Base-by-base conservation (phyloP, 2,113 vertebrate species). In the Labeo rohita region DNA sequence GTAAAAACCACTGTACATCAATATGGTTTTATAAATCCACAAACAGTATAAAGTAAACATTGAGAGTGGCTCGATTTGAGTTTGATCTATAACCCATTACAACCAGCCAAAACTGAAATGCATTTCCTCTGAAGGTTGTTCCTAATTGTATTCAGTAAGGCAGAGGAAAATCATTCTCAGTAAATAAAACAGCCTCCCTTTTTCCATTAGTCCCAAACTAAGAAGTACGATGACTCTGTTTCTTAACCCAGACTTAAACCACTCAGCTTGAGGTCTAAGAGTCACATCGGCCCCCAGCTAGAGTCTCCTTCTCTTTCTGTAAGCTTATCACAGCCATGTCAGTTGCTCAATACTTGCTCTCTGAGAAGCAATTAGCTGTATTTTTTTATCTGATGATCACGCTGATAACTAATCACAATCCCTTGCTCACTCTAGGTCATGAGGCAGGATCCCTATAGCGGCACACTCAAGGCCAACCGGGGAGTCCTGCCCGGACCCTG, bases 301-400 rank as follows among this genome's bases (percentile, higher is more conserved):
- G 70, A 80, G 79, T 9, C 79, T 72, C 59, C 50, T 52, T 80
- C 77, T 76, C 45, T 45, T 52, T 28, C 18, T 54, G 8, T 45
- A 75, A 75, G 68, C 73, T 87, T 80, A 87, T 84, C 73, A 84
- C 85, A 89, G 85, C 86, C 90, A 88, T 88, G 86, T 87, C 91
- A 87, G 82, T 90, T 88, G 66, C 84, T 87, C 89, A 89, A 88
- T 87, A 85, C 88, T 88, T 92, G 90, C 85, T 91, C 91, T 88
- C 86, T 85, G 87, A 92, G 92, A 94, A 89, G 88, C 92, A 94
- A 92, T 94, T 94, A 94, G 93, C 92, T 92, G 89, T 82, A 92
- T 92, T 90, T 89, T 88, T 89, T 84, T 84, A 93, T 90, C 90
- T 82, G 91, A 89, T 90, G 72, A 92, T 93, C 91, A 75, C 77